Percentiles rank a stretch among this genome's conserved stretches.
Conservation (phyloP, 2,888 invertebrate species). For the Cylindroiulus punctatus region DNA sequence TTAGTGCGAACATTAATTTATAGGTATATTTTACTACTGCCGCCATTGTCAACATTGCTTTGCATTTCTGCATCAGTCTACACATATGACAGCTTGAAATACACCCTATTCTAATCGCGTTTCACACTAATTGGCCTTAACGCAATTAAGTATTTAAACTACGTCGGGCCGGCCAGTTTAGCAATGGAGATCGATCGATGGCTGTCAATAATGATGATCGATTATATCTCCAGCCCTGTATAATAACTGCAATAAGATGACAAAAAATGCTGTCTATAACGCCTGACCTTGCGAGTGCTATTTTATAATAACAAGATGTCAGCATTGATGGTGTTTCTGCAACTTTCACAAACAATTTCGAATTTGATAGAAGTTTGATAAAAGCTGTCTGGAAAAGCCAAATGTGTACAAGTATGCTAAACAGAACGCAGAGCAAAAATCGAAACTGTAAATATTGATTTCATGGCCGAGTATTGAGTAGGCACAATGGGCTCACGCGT, state of each 20-base stretch:
- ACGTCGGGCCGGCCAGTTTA: neutral
- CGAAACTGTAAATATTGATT: neutral
- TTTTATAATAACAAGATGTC: neutral
- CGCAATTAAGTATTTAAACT: neutral
- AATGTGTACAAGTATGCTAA: neutral
- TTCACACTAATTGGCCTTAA: neutral
- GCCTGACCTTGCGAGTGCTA: neutral
- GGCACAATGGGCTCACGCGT: neutral
- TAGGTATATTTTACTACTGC: too few species aligned
- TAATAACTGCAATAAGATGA: neutral
- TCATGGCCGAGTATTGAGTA: slow-evolving; percentile 3
- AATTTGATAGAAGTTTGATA: neutral
- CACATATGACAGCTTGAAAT: neutral
- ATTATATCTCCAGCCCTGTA: neutral
- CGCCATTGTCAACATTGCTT: too few species aligned
- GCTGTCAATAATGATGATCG: neutral
- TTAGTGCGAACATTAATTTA: too few species aligned
- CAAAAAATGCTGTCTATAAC: neutral
- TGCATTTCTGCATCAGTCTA: neutral
- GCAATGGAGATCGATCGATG: neutral
- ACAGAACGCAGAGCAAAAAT: neutral
- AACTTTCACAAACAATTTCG: neutral
- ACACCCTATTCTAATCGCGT: neutral
- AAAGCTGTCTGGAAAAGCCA: slow-evolving; percentile 6
- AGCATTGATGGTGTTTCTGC: neutral